Percentiles rank a stretch among this genome's conserved stretches.
Conservation (phyloP, 2,113 vertebrate genomes). For the Nyctereutes procyonoides region DNA sequence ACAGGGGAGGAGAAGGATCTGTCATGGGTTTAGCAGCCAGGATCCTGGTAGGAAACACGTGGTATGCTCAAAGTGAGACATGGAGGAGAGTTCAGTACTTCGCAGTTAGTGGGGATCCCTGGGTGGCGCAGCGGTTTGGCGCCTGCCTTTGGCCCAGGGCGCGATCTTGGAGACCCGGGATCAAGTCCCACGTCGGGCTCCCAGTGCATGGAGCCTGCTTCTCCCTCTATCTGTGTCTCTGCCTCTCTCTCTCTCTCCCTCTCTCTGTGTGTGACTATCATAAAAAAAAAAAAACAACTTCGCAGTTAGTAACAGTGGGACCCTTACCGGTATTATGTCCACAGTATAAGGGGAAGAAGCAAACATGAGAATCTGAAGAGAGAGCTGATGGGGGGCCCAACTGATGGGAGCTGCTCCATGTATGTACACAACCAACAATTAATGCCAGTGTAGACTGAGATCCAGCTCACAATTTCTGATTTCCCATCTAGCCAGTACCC, state of each 20-base stretch:
- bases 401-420: not conserved
- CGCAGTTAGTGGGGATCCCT: no score
- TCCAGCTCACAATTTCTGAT: not conserved
- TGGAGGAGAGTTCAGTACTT: not conserved
- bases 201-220: no score
- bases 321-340: accelerated
- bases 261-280: no score
- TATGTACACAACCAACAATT: accelerated
- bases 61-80: not conserved
- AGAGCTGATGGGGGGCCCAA: not conserved
- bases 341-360: not conserved
- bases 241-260: no score
- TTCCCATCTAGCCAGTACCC: not conserved
- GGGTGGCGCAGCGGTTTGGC: no score
- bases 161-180: no score
- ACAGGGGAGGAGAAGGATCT: not conserved
- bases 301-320: not conserved
- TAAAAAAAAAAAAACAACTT: no score
- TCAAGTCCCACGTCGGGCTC: no score
- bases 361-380: not conserved
- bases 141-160: no score
- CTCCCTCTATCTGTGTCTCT: no score
- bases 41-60: not conserved
- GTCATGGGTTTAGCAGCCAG: not conserved
- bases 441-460: not conserved